phyloP scores from a whole-genome alignment of 2,888 invertebrate species.

The Aphodius sticticus region DNA sequence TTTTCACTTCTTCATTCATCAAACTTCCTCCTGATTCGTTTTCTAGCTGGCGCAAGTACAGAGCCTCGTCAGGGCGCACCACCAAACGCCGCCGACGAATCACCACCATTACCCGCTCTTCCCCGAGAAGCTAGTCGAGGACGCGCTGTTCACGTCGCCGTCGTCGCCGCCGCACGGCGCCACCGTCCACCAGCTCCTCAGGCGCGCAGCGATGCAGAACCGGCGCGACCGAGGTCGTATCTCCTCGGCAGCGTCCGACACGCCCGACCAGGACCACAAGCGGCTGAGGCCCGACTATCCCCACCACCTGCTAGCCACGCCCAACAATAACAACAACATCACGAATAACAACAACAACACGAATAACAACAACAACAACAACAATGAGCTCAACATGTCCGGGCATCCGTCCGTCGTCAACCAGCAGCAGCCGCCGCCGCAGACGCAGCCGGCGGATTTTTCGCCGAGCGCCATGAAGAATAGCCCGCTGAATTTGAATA shows the following conservation, averaged over 20 bases:
- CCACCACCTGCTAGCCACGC: constrained; percentile 37
- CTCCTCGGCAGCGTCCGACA: constrained; percentile 62
- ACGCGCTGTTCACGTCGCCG: constrained; percentile 66
- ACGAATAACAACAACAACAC: constrained; percentile 43
- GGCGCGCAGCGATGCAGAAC: constrained; percentile 63
- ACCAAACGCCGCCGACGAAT: constrained; percentile 55
- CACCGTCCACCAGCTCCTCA: constrained; percentile 72
- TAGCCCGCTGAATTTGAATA: constrained; percentile 47
- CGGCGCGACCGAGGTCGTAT: constrained; percentile 67
- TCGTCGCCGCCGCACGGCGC: constrained; percentile 63
- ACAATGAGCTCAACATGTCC: constrained; percentile 40
- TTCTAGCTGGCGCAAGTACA: constrained; percentile 72
- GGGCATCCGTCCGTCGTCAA: constrained; percentile 53
- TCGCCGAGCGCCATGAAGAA: constrained; percentile 70
- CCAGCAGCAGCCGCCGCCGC: constrained; percentile 55
- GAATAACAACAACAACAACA: constrained; percentile 65
- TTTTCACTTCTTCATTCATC: not conserved
- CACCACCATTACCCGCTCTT: constrained; percentile 59
- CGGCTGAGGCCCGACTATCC: constrained; percentile 61
- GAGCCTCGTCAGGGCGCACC: constrained; percentile 70
- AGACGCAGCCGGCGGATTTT: constrained; percentile 67
- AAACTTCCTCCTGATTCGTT: not conserved
- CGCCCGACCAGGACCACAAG: constrained; percentile 70
- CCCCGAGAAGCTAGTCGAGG: constrained; percentile 63
- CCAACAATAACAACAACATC: constrained; percentile 43